Conservation (phyloP, 2,113 vertebrate genomes). For the Saimiri boliviensis region DNA sequence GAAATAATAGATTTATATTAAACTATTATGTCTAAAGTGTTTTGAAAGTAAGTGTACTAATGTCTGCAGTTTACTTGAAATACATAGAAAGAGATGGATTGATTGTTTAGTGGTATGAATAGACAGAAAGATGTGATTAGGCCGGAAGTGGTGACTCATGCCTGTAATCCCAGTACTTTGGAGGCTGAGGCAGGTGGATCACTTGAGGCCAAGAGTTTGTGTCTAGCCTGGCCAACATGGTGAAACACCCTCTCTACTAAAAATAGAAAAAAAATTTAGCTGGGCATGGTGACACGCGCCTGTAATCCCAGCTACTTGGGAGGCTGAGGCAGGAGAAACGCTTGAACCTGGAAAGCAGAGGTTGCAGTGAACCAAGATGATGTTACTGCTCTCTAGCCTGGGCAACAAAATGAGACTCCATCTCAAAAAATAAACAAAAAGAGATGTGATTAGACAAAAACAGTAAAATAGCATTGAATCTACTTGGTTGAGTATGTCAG, state of each 20-base stretch:
- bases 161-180: background rate
- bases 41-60: background rate
- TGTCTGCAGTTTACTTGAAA: background rate
- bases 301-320: background rate
- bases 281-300: background rate
- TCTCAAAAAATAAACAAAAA: background rate
- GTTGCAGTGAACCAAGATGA: background rate
- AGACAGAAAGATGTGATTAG: background rate
- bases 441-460: background rate
- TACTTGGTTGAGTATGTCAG: background rate
- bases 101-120: background rate
- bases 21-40: background rate
- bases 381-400: background rate
- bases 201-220: background rate
- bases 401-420: background rate
- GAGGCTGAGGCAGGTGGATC: background rate
- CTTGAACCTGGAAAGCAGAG: background rate
- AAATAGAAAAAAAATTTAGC: background rate
- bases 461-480: background rate
- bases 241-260: background rate
- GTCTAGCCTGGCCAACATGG: background rate
- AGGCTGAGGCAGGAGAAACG: background rate
- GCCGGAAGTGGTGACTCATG: background rate
- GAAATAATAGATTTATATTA: background rate
- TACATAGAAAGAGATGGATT: background rate